These are phyloP conservation scores for Apotomis capreana DNA, from an alignment of 2,888 invertebrate genomes.

Conservation along the genomic window DNA sequence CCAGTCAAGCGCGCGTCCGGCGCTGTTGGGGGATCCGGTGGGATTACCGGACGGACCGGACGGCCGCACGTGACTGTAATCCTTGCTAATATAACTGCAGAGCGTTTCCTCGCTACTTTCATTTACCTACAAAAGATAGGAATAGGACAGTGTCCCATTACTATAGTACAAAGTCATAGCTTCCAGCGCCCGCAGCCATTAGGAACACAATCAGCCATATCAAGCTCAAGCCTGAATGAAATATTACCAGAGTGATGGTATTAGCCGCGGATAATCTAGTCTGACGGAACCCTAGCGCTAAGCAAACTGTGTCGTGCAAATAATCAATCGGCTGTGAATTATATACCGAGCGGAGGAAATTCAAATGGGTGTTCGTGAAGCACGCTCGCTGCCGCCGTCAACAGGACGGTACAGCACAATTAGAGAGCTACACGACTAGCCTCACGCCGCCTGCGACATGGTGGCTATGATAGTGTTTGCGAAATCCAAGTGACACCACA, in stretches of 20 bases:
- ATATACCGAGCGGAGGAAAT: not conserved
- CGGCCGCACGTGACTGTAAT: conserved; percentile 7
- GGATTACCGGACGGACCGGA: conserved; percentile 16
- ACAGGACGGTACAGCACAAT: no score
- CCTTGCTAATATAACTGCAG: not conserved
- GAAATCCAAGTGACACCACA: no score
- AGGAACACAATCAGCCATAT: no score
- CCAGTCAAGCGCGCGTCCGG: not conserved
- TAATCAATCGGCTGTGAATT: not conserved
- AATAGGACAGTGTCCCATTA: not conserved
- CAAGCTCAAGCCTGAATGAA: no score
- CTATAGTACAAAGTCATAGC: no score
- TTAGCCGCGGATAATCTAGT: not conserved
- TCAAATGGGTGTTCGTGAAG: not conserved
- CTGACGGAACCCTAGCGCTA: not conserved
- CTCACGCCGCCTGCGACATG: no score
- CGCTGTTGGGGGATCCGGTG: conserved; percentile 8
- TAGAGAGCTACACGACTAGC: no score
- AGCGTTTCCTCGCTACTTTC: not conserved
- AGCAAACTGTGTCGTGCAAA: not conserved
- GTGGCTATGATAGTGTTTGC: no score
- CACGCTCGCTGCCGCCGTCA: no score
- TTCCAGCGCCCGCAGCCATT: no score
- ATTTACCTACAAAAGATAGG: not conserved
- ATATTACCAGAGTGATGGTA: no score